phyloP scores from a whole-genome alignment of 2,113 vertebrate genomes.

The Todiramphus chloris region DNA sequence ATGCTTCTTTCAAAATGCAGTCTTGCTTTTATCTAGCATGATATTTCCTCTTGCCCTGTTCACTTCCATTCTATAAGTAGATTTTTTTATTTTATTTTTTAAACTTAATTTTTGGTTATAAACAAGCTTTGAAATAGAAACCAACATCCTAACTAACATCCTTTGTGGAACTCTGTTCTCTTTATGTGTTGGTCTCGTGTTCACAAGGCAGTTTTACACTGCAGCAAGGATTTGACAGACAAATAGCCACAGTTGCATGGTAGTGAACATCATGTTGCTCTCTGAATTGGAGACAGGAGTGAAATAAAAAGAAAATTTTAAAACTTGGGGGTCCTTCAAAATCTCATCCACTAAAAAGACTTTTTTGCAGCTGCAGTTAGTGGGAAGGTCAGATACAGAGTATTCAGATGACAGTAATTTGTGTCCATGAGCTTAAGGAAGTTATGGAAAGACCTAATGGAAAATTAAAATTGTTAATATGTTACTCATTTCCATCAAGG shows the following conservation, averaged over 20 bases:
- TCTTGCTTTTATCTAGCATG: background rate
- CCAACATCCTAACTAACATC: background rate
- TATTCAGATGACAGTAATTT: background rate
- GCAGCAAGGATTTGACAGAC: background rate
- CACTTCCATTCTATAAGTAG: too few species aligned
- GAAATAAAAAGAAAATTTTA: background rate
- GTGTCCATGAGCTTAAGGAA: background rate
- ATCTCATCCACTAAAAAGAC: background rate
- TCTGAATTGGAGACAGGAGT: background rate
- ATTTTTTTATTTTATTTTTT: background rate
- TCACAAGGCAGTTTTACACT: background rate
- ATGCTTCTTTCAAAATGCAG: accelerated
- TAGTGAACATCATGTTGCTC: background rate
- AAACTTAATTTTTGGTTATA: background rate
- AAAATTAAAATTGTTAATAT: background rate
- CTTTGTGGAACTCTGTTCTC: background rate
- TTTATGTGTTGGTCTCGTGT: background rate
- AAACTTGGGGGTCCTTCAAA: background rate
- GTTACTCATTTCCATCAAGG: background rate
- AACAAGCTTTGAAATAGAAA: background rate
- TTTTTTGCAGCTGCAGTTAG: background rate
- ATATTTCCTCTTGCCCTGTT: too few species aligned
- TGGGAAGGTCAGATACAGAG: background rate
- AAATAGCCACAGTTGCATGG: background rate
- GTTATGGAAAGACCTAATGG: background rate